These are phyloP conservation scores for Momotus momota DNA, from an alignment of 2,797 vertebrate species.

Conservation along the genomic window DNA sequence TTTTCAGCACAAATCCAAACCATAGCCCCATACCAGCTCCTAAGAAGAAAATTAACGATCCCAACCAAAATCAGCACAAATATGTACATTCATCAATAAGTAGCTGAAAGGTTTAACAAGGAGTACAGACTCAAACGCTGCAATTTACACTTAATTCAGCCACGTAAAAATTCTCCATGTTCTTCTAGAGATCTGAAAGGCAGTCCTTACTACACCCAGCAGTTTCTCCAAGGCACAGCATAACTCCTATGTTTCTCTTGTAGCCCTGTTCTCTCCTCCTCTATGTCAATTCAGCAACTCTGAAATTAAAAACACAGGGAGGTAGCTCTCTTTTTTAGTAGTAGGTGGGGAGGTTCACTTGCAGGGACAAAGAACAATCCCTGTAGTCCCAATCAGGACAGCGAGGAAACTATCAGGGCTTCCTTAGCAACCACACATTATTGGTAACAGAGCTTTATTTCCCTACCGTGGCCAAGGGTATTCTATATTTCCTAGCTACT, in stretches of 20 bases:
- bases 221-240: not conserved
- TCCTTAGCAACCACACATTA: not conserved
- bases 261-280: not conserved
- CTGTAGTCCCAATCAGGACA: not conserved
- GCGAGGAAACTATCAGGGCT: not conserved
- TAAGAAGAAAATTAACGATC: not conserved
- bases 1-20: not conserved
- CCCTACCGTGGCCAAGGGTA: not conserved
- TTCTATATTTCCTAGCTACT: not conserved
- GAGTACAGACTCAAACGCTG: not conserved
- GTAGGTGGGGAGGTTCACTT: not conserved
- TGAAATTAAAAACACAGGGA: not conserved
- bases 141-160: not conserved
- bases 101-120: not conserved
- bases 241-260: not conserved
- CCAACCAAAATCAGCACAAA: not conserved
- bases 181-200: not conserved
- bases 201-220: not conserved
- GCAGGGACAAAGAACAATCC: not conserved
- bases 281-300: not conserved
- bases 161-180: not conserved
- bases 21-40: not conserved
- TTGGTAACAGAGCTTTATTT: not conserved
- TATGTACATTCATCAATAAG: not conserved
- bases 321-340: not conserved